Evolutionary conservation across 2,113 vertebrate species (phyloP), one percentile per base, ranked within the genome.

Genomic region (Carettochelys insculpta): DNA sequence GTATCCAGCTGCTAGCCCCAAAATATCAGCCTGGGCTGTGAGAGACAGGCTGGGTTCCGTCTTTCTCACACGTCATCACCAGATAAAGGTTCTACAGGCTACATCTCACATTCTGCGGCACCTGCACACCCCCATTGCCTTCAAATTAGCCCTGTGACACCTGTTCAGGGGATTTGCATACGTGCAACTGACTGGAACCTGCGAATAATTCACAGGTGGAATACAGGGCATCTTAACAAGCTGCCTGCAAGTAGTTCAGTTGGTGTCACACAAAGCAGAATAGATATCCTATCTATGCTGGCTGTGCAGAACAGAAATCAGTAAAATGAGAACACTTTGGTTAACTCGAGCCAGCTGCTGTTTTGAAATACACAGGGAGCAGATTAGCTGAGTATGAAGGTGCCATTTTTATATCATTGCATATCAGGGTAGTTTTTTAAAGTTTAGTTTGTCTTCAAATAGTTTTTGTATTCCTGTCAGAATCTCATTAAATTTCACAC

Each of bases 331-430:
- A 91, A 3, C 4, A n/a, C 8, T 54, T 91, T 75, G 8, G 58
- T 2, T 11, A 31, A n/a, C n/a, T 90, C 87, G 41, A 89, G 48
- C 83, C 88, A 48, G 77, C 88, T 84, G 76, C 73, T 94, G 51
- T 43, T 4, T 79, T 1, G 71, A 61, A 92, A 16, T 87, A 76
- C 41, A 3, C 0, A 0, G 88, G 51, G 80, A 29, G n/a, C 79
- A 85, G 86, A 89, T 82, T 45, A 56, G 61, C 95, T 92, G 92
- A 84, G 78, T 89, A 31, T 94, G 89, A 87, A 96, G 94, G 87
- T 80, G 61, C 80, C 78, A 54, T 16, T 90, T 94, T 88, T 83
- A 11, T 58, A 76, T 92, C 4, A 41, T 43, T 24, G 38, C 45
- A 1, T 92, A 90, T 84, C 4, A 5, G 3, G 78, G 65, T 91